Conservation (phyloP, 2,113 vertebrate genomes). For the Meleagris gallopavo region DNA sequence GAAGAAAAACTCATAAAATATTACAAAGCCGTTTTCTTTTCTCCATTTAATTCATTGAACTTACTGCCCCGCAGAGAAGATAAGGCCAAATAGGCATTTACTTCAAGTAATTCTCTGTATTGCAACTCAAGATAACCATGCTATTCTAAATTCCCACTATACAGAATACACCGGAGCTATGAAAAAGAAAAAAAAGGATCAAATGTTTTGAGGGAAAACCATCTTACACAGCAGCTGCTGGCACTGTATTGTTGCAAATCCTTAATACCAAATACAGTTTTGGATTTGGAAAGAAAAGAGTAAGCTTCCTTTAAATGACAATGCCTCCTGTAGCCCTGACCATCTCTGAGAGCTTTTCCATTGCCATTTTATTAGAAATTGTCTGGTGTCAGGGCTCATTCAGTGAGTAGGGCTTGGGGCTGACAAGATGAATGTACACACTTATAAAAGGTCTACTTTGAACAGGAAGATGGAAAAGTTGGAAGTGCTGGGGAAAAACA, state of each 20-base stretch:
- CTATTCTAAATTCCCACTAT: neutral
- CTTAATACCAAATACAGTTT: neutral
- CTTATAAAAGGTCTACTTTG: neutral
- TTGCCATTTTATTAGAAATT: neutral
- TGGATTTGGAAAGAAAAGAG: neutral
- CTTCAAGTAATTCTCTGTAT: neutral
- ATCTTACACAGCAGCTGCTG: neutral
- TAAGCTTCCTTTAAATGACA: neutral
- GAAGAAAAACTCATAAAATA: neutral
- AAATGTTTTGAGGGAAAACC: neutral
- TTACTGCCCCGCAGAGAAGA: neutral
- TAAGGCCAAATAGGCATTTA: neutral
- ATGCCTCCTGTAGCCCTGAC: neutral
- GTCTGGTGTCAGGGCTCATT: neutral
- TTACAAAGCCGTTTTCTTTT: conserved; percentile 4
- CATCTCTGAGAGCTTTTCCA: neutral
- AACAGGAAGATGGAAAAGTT: neutral
- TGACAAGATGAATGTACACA: neutral
- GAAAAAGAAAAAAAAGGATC: neutral
- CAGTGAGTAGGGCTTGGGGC: fast-evolving
- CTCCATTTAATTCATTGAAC: conserved; percentile 5
- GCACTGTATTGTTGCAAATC: neutral
- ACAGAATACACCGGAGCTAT: neutral
- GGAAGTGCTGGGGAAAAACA: neutral
- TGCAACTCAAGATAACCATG: neutral